Evolutionary conservation across 2,113 vertebrate species (phyloP).

Genomic region (Salvelinus namaycush): DNA sequence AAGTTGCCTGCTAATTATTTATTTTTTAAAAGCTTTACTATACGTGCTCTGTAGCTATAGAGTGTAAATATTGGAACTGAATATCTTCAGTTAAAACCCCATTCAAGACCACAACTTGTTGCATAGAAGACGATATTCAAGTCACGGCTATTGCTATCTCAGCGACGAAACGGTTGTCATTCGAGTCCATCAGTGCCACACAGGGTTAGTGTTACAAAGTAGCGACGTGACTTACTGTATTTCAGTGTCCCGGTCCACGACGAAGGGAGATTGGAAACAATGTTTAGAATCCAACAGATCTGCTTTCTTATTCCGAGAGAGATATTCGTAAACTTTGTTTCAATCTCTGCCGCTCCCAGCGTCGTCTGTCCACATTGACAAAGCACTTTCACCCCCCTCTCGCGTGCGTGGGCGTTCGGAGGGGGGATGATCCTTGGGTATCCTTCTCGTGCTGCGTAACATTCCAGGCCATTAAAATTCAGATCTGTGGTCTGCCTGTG

Average conservation of each 20-base stretch:
- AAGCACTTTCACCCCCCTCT: slow-evolving; percentile 66
- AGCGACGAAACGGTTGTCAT: slow-evolving; percentile 45
- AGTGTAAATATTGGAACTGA: not conserved
- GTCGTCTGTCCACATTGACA: slow-evolving; percentile 61
- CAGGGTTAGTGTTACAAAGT: slow-evolving; percentile 15
- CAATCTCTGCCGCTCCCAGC: slow-evolving; percentile 59
- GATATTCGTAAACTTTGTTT: slow-evolving; percentile 51
- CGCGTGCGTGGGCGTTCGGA: slow-evolving; percentile 64
- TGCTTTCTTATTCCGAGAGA: slow-evolving; percentile 11
- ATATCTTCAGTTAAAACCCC: not conserved
- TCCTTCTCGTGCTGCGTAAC: slow-evolving; percentile 1
- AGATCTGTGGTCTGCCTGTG: not conserved
- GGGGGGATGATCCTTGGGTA: slow-evolving; percentile 29
- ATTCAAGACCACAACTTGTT: slow-evolving; percentile 5
- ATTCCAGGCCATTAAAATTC: not conserved
- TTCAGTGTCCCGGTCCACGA: not conserved
- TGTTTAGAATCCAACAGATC: slow-evolving; percentile 7
- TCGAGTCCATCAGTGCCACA: slow-evolving; percentile 33
- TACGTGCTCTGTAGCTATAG: too few species aligned
- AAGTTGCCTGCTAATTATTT: too few species aligned
- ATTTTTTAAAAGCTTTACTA: too few species aligned
- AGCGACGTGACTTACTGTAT: slow-evolving; percentile 45
- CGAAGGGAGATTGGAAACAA: not conserved
- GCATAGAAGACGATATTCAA: slow-evolving; percentile 53
- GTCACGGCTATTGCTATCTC: slow-evolving; percentile 55